Evolutionary conservation across 2,797 vertebrate genomes (phyloP).

Genomic region (Pagetopsis macropterus): DNA sequence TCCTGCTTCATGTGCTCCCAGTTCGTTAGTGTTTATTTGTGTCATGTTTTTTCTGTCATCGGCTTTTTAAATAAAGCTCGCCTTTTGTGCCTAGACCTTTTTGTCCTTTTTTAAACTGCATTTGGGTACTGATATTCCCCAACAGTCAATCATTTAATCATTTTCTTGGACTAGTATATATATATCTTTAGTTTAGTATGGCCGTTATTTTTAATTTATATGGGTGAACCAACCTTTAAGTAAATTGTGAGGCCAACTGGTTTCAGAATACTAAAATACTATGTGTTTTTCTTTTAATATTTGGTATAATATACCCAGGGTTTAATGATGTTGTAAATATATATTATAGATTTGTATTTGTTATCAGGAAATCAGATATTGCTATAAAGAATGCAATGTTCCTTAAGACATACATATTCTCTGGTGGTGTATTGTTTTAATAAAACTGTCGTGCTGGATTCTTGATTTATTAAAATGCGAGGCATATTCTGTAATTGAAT

Average conservation of each 20-base stretch:
- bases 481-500: neutral
- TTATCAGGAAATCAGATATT: neutral
- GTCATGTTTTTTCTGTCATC: too few species aligned
- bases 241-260: neutral
- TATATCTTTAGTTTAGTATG: too few species aligned
- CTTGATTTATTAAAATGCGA: slow-evolving; percentile 28
- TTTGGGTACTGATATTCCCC: too few species aligned
- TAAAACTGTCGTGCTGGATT: slow-evolving; percentile 31
- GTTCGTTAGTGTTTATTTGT: too few species aligned
- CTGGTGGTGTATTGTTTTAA: slow-evolving; percentile 3
- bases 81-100: too few species aligned
- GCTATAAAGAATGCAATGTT: neutral
- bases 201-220: too few species aligned
- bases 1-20: too few species aligned
- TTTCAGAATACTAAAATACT: neutral
- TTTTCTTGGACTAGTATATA: too few species aligned
- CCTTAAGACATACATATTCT: neutral
- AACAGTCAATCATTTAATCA: too few species aligned
- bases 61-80: too few species aligned
- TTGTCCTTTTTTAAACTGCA: too few species aligned
- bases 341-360: neutral
- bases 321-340: neutral
- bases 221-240: too few species aligned
- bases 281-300: neutral
- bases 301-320: neutral